A percentile compares a stretch with the other conserved stretches of the same genome.
These are phyloP conservation scores for Elymnias hypermnestra DNA, from an alignment of 1,140 invertebrate species.

Conservation along the genomic window DNA sequence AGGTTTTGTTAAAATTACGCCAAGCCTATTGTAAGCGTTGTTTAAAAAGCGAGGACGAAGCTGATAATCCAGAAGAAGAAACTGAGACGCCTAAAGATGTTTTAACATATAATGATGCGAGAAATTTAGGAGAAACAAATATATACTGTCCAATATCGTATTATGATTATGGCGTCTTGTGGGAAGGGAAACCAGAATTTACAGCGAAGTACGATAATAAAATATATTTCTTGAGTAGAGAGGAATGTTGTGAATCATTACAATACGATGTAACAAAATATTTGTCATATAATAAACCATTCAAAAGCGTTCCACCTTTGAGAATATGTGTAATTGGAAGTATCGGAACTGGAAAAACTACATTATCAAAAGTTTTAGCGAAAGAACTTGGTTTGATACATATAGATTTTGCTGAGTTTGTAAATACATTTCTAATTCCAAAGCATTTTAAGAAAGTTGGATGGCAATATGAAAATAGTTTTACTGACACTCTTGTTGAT, in stretches of 20 bases:
- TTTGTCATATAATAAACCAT: slow-evolving; percentile 54
- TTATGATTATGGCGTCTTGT: slow-evolving; percentile 69
- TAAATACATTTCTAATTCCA: slow-evolving; percentile 51
- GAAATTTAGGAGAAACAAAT: slow-evolving; percentile 73
- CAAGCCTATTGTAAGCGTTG: slow-evolving; percentile 36
- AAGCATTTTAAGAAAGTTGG: slow-evolving; percentile 60
- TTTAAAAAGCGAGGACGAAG: slow-evolving; percentile 33
- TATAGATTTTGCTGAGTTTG: slow-evolving; percentile 61
- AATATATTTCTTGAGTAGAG: slow-evolving; percentile 68
- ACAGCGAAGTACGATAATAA: slow-evolving; percentile 69
- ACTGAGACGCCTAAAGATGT: slow-evolving; percentile 36
- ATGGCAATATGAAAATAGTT: slow-evolving; percentile 51
- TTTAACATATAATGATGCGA: slow-evolving; percentile 48
- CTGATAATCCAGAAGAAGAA: slow-evolving; percentile 36
- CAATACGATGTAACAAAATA: slow-evolving; percentile 58
- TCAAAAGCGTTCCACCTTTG: slow-evolving; percentile 58
- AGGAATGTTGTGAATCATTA: slow-evolving; percentile 65
- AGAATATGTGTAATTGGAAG: slow-evolving; percentile 76
- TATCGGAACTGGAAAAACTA: slow-evolving; percentile 73
- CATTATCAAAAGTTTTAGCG: slow-evolving; percentile 62
- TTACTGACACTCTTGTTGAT: slow-evolving; percentile 40
- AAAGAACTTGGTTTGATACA: slow-evolving; percentile 74
- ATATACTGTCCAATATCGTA: slow-evolving; percentile 76
- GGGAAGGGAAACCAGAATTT: slow-evolving; percentile 77
- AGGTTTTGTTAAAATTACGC: slow-evolving; percentile 52